Evolutionary conservation across 2,113 vertebrate genomes (phyloP), one percentile per base, ranked within the genome.

Genomic region (Ciconia stormi): DNA sequence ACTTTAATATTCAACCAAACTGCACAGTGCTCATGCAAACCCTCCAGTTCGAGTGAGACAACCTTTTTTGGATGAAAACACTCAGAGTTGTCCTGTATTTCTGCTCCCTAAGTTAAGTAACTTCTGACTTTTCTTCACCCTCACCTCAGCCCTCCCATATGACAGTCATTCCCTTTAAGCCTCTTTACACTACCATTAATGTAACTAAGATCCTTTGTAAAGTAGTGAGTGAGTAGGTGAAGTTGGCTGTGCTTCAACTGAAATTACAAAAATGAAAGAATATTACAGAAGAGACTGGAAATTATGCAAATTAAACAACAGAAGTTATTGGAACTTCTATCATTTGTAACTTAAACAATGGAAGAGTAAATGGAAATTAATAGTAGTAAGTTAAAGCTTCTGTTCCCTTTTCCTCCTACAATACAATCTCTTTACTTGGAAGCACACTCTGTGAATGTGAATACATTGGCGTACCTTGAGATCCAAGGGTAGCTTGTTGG

Each of bases 401-500:
- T 65, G 17, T 7, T 66, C 12, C 20, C 16, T 46, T 67, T 30
- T n/a, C 56, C 47, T 87, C 29, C 34, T 32, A 11, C 42, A 53
- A 27, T 0, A 78, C 27, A n/a, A 72, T 12, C 22, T 40, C 25
- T 42, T 55, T 9, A 16, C 7, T 52, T 26, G 47, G 58, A 58
- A 84, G 32, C 53, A 44, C 10, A 20, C 26, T 36, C 46, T 53
- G 50, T 7, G n/a, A 93, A 69, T 5, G 36, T 7, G n/a, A 93
- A 69, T 5, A 34, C 23, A 5, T 0, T 32, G 47, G 10, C 56
- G 53, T 98, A 99, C 99, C 99, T 99, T 99, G 17, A 99, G 99
- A 67, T 99, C 99, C 80, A 99, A 89, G 4, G 99, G 99, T 7
- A 99, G 98, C 91, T 99, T 99, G 97, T 98, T 99, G 56, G 99